Evolutionary conservation across 2,113 vertebrate species (phyloP).

Genomic region (Gallinago media): DNA sequence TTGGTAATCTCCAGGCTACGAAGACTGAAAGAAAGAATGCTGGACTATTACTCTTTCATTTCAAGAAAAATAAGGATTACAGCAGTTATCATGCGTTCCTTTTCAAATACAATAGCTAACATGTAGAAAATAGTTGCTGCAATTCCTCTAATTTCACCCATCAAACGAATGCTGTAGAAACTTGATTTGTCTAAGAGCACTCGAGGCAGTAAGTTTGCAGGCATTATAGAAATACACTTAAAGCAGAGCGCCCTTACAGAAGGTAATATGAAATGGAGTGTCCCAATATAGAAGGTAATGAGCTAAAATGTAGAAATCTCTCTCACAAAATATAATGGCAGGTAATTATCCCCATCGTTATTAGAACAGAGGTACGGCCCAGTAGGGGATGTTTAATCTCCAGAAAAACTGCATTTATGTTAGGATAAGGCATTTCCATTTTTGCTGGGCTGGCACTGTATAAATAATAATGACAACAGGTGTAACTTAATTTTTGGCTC

Average conservation of each 20-base stretch:
- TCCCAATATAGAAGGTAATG: background rate
- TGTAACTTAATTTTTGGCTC: background rate
- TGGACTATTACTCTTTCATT: background rate
- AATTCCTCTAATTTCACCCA: constrained; percentile 3
- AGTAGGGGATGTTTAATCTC: background rate
- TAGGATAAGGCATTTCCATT: background rate
- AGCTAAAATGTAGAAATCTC: background rate
- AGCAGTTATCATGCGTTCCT: background rate
- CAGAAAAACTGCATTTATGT: background rate
- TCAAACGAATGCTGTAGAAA: background rate
- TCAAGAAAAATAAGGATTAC: background rate
- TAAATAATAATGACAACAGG: background rate
- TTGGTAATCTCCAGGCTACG: background rate
- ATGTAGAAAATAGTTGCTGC: background rate
- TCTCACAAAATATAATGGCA: background rate
- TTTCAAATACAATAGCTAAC: background rate
- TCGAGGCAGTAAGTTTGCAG: constrained; percentile 1
- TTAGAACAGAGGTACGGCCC: background rate
- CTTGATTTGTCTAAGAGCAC: background rate
- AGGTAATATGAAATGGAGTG: background rate
- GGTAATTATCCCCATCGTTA: background rate
- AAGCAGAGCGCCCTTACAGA: background rate
- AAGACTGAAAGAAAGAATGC: background rate
- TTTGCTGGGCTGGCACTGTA: background rate
- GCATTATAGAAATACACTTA: background rate